Percentiles rank a stretch among this genome's conserved stretches.
phyloP scores from a whole-genome alignment of 2,888 invertebrate genomes.

The Lepidonotus clava region DNA sequence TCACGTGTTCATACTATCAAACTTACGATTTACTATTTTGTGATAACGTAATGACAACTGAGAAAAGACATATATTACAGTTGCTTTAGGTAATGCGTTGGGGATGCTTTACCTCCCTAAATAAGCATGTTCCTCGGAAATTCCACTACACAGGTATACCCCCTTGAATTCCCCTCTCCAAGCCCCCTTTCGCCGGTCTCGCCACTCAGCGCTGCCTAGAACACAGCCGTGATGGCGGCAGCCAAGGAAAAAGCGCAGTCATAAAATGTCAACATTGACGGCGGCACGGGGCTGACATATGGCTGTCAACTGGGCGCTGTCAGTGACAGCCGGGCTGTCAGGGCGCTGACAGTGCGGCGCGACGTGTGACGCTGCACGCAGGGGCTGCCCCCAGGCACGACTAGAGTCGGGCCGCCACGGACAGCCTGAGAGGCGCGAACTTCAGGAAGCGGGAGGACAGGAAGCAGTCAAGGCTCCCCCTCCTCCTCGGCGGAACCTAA shows the following conservation, averaged over 20 bases:
- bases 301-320: not conserved
- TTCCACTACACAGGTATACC: too few species aligned
- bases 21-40: too few species aligned
- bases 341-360: not conserved
- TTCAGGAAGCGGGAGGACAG: not conserved
- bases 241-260: not conserved
- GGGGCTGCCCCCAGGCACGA: not conserved
- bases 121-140: too few species aligned
- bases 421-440: too few species aligned
- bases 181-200: too few species aligned
- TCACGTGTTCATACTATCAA: too few species aligned
- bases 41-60: too few species aligned
- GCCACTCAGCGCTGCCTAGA: too few species aligned
- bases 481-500: conserved; percentile 1
- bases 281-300: not conserved
- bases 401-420: not conserved
- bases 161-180: too few species aligned
- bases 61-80: too few species aligned
- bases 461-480: not conserved
- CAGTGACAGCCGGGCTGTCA: not conserved
- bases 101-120: too few species aligned
- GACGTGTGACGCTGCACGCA: not conserved
- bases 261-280: conserved; percentile 16
- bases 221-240: not conserved
- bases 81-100: too few species aligned